Base-by-base conservation (phyloP, 2,113 vertebrate genomes). In the Mesoclemmys tuberculata region DNA sequence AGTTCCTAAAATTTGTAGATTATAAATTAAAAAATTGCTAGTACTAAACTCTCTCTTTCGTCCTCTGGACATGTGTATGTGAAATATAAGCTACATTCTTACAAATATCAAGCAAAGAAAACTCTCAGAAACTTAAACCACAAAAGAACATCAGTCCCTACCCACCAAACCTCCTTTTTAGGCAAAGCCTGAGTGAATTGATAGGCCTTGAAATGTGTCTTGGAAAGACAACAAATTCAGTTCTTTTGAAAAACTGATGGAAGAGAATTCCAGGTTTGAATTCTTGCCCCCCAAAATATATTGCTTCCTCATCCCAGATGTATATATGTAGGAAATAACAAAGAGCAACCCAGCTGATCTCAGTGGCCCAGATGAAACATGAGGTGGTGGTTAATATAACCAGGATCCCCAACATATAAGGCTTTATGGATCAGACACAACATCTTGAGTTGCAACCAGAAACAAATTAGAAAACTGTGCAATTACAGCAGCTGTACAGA, bases 111-210 rank as follows among this genome's bases (percentile, higher is more conserved):
- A 54, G 31, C 4, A 38, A 11, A 87, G 87, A 26, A 68, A 68
- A 51, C 18, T 19, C 0, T 1, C 29, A 18, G 3, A 55, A 74
- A 19, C 0, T 1, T 6, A 5, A 3, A 18, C 49, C 0, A 1
- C 5, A 18, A 82, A 79, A 86, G 80, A 64, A 64, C 24, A 2
- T 0, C 1, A 18, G 2, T 79, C 5, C 19, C 56, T 84, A 49
- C 52, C 64, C 91, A 82, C 81, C 64, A 77, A 55, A 10, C 24
- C 10, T n/a, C 35, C 8, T 71, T 71, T 21, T 19, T 71, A 71
- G n/a, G n/a, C 19, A 41, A 18, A 71, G 68, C n/a, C 21, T 71
- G n/a, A 71, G 21, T 41, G 68, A 71, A 71, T 75, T 6, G 10
- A 75, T 75, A 75, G 38, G 71, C 38, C 5, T 68, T 68, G 35